Evolutionary conservation across 2,113 vertebrate genomes (phyloP), one percentile per base, ranked within the genome.

Genomic region (Eolophus roseicapilla): DNA sequence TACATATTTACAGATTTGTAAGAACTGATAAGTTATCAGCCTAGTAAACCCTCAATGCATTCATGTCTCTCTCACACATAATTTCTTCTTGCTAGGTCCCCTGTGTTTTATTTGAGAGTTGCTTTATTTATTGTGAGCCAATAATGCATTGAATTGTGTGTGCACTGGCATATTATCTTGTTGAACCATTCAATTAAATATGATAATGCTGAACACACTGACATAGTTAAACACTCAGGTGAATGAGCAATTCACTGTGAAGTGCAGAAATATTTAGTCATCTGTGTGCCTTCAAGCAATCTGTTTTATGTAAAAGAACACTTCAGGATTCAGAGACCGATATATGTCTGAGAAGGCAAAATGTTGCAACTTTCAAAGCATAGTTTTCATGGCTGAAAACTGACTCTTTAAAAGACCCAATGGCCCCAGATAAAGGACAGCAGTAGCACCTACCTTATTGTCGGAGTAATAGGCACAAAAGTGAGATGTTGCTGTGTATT

Each of bases 171-270:
- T 96, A 98, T 98, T 98, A 98, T 98, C 97, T 97, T 97, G 97
- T 98, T 98, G 97, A 98, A 98, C 98, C 97, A 97, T 98, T 97
- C 97, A 98, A 98, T 98, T 98, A 98, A 98, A 98, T 97, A 98
- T 98, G 97, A 97, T 98, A 98, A 98, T 98, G 96, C 97, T 97
- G 96, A 98, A 94, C 96, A 96, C 88, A 97, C n/a, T 97, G 97
- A 97, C 95, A 98, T 90, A 97, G 97, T 97, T 98, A 98, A 98
- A 98, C 96, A 98, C 97, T 98, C 97, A 98, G 98, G 98, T 98
- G 97, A 98, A 98, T 95, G 97, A 98, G 98, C 97, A 98, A 98
- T 98, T 98, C 97, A 98, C 97, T 74, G 93, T 98, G 96, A 98
- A 98, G 98, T 98, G 92, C 93, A 97, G 94, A 97, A 98, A 98